A percentile compares a stretch with the other conserved stretches of the same genome.
Evolutionary conservation across 2,888 invertebrate species (phyloP).

Genomic region (Ichneumoninae sp.): DNA sequence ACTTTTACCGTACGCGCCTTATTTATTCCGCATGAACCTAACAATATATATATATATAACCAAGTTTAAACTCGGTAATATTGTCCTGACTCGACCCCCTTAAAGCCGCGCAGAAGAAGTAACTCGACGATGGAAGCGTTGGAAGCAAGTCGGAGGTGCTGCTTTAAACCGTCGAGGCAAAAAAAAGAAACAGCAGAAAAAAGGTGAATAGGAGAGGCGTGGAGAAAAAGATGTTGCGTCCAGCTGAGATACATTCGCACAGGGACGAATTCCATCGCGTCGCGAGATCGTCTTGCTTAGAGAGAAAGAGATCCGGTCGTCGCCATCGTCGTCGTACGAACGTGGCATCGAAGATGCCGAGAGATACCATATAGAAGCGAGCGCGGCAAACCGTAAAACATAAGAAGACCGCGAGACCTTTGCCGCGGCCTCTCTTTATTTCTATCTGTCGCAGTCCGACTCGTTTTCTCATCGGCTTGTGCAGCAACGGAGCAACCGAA

Average conservation of each 20-base stretch:
- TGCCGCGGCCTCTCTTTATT: conserved; percentile 48
- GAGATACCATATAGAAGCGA: conserved; percentile 73
- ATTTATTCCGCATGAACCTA: too few species aligned
- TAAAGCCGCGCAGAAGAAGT: conserved; percentile 30
- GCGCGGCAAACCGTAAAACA: conserved; percentile 70
- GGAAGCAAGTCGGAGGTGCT: conserved; percentile 23
- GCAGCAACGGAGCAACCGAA: conserved; percentile 20
- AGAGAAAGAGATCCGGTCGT: conserved; percentile 50
- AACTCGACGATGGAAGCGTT: conserved; percentile 28
- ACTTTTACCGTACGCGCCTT: too few species aligned
- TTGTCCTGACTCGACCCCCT: background rate
- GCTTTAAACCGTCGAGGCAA: conserved; percentile 27
- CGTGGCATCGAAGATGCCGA: conserved; percentile 68
- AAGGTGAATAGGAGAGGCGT: conserved; percentile 65
- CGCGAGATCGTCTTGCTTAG: conserved; percentile 75
- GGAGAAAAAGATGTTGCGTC: conserved; percentile 54
- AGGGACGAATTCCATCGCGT: conserved; percentile 76
- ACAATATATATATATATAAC: background rate
- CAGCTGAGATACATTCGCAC: conserved; percentile 47
- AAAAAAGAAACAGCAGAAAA: conserved; percentile 57
- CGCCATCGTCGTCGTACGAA: conserved; percentile 36
- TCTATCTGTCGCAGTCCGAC: conserved; percentile 39
- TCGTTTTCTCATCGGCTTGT: conserved; percentile 43
- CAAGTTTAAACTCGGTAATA: background rate
- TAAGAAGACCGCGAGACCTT: conserved; percentile 70